phyloP scores from a whole-genome alignment of 2,797 vertebrate genomes.

The Apogon hyalosoma region DNA sequence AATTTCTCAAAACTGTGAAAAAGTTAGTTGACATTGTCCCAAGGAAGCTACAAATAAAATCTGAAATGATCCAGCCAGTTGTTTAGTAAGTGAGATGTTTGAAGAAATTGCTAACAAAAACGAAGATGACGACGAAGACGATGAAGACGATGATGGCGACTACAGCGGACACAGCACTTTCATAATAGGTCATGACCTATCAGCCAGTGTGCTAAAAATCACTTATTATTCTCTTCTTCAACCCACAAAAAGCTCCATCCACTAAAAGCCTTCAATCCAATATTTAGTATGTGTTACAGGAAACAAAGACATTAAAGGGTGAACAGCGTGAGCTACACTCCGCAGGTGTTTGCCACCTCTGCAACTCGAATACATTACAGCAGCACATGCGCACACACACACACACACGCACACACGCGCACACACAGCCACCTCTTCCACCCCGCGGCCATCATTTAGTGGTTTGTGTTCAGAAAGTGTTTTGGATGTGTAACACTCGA shows the following conservation, averaged over 20 bases:
- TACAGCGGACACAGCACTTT: too few relatives aligned
- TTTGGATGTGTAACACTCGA: conserved; percentile 84
- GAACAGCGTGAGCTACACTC: conserved; percentile 46
- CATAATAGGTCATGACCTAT: too few relatives aligned
- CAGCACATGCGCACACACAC: conserved; percentile 41
- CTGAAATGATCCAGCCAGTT: too few relatives aligned
- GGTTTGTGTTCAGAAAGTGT: conserved; percentile 85
- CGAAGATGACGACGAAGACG: too few relatives aligned
- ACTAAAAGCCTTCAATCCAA: conserved; percentile 10
- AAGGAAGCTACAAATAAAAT: too few relatives aligned
- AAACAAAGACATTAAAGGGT: conserved; percentile 40
- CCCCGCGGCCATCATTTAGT: conserved; percentile 84
- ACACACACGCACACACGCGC: conserved; percentile 31
- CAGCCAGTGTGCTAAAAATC: too few relatives aligned
- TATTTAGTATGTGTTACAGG: conserved; percentile 18
- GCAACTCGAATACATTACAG: conserved; percentile 65
- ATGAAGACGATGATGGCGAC: too few relatives aligned
- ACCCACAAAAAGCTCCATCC: conserved; percentile 22
- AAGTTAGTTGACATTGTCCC: too few relatives aligned
- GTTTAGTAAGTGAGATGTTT: too few relatives aligned
- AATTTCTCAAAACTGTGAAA: too few relatives aligned
- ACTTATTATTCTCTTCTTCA: conserved; percentile 17
- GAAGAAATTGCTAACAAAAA: too few relatives aligned
- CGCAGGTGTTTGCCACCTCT: conserved; percentile 62
- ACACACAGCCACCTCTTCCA: conserved; percentile 48